Conservation (phyloP, 1,140 invertebrate genomes). For the Aphidius ervi region DNA sequence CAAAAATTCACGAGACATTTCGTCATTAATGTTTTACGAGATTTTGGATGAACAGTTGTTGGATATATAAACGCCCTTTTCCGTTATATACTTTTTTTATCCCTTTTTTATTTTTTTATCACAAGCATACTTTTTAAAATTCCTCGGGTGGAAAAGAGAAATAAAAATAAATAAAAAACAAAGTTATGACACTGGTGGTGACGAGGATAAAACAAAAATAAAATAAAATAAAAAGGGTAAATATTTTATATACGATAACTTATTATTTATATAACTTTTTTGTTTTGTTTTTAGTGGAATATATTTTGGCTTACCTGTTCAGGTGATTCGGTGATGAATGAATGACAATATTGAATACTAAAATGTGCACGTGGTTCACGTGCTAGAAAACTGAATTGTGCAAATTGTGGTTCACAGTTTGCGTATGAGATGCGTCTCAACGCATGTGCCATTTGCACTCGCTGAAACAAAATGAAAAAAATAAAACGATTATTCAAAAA, state of each 20-base stretch:
- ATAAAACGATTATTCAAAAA: too few species aligned
- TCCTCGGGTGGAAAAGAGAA: too few species aligned
- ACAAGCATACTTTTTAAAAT: not conserved
- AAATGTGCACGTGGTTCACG: slow-evolving; percentile 73
- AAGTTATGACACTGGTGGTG: too few species aligned
- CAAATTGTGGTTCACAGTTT: slow-evolving; percentile 75
- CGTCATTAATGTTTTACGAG: slow-evolving; percentile 9
- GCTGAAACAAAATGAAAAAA: slow-evolving; percentile 57
- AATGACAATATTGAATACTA: slow-evolving; percentile 77
- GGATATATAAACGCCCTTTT: not conserved
- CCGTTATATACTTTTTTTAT: not conserved
- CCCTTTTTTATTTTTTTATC: not conserved
- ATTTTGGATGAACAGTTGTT: slow-evolving; percentile 1
- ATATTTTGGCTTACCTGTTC: slow-evolving; percentile 62
- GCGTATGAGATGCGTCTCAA: slow-evolving; percentile 81
- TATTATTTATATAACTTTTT: not conserved
- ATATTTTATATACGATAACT: too few species aligned
- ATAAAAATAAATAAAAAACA: too few species aligned
- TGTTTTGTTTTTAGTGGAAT: too few species aligned
- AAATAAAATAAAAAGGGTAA: too few species aligned
- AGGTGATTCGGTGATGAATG: slow-evolving; percentile 71
- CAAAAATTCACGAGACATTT: slow-evolving; percentile 4
- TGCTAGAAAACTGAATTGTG: slow-evolving; percentile 80
- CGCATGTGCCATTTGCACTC: slow-evolving; percentile 81
- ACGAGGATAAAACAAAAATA: too few species aligned